Evolutionary conservation across 92 coral and sea anemone genomes (phyloP).

Genomic region (Scolanthus callimorphus): DNA sequence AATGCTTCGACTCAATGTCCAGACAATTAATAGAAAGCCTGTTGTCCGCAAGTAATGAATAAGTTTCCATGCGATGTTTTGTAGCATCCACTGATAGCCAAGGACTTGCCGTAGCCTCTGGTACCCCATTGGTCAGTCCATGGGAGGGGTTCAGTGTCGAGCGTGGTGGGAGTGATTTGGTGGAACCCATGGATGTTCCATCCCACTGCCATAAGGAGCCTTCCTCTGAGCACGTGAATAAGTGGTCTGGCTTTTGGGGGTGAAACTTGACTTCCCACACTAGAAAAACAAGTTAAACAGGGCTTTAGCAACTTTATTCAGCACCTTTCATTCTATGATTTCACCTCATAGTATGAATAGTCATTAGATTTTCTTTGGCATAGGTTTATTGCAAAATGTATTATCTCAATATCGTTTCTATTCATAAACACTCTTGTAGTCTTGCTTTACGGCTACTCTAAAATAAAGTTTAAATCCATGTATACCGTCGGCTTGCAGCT

Average conservation of each 20-base stretch:
- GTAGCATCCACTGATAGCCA: constrained; percentile 99
- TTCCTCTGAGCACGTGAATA: constrained; percentile 96
- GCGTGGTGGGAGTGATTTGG: constrained; percentile 15
- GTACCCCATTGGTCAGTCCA: constrained; percentile 51
- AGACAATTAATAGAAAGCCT: constrained; percentile 90
- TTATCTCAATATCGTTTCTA: too few relatives aligned
- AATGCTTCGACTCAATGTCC: constrained; percentile 83
- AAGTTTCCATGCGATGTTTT: constrained; percentile 95
- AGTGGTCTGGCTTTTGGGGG: constrained; percentile 85
- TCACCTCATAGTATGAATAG: too few relatives aligned
- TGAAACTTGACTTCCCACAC: constrained; percentile 99
- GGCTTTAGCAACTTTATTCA: too few relatives aligned
- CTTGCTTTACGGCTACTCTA: too few relatives aligned
- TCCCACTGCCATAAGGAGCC: constrained; percentile 99
- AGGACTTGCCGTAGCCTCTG: constrained; percentile 61
- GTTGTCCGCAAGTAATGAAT: constrained; percentile 82
- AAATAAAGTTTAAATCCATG: too few relatives aligned
- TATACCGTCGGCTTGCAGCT: too few relatives aligned
- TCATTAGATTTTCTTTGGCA: too few relatives aligned
- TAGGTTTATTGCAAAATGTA: too few relatives aligned
- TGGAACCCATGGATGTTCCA: constrained; percentile 84
- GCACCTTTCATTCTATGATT: too few relatives aligned
- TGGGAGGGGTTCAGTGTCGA: not conserved
- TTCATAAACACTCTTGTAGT: too few relatives aligned
- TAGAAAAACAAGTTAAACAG: constrained; percentile 8